Base-by-base conservation (phyloP, 2,113 vertebrate species). In the Anolis sagrei region DNA sequence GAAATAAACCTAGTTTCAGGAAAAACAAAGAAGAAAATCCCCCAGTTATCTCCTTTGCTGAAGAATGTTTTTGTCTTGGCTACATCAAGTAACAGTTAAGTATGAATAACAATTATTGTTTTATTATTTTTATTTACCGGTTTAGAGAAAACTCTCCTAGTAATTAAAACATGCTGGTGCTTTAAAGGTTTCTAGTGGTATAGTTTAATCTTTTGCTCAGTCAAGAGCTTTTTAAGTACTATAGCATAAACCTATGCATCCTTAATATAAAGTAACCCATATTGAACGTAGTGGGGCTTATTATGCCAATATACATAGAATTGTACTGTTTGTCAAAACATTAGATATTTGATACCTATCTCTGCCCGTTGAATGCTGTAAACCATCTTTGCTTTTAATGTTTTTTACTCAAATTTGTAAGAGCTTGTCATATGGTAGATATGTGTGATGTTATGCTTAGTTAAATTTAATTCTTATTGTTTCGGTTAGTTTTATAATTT, bases 1-100 rank as follows among this genome's bases (percentile, higher is more conserved):
- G 98, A 99, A 95, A 97, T 99, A 92, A 97, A 98, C 88, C 90
- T 99, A 89, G 79, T 90, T 0, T 98, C 98, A 7, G 98, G 99
- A 86, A 97, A 90, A 84, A 98, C 97, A 27, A 99, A 97, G 94
- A 98, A 97, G 91, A 98, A 96, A 84, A 98, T 96, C 10, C 96
- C 98, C 10, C 97, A 91, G 54, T 94, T 99, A 7, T 97, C 98
- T 51, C 94, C 97, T 18, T 62, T 99, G 64, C 93, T 99, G 83
- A 97, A 96, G 89, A 97, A 93, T 87, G 96, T 97, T 78, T 91
- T 97, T 89, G 93, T 95, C 48, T 95, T 99, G 95, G 86, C 97
- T 87, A 96, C 96, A 2, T 99, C 98, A 73, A 94, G 83, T 87
- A 98, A 97, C 70, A 97, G 98, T 99, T 90, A 93, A 95, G 91